Evolutionary conservation across 1,140 invertebrate genomes (phyloP).

Genomic region (Cylas formicarius): DNA sequence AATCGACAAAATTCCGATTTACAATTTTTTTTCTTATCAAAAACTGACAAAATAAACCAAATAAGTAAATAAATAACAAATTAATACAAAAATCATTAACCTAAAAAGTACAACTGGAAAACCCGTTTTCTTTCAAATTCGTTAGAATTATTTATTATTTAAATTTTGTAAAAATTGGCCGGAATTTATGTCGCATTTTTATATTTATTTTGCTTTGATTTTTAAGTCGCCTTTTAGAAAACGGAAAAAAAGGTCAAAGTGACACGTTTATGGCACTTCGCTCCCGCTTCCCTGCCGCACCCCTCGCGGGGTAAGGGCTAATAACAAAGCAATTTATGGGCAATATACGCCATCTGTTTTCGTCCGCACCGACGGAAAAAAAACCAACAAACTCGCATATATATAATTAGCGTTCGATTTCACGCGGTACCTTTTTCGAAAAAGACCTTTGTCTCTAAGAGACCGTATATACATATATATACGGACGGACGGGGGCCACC

Average conservation of each 20-base stretch:
- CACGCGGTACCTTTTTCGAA: slow-evolving; percentile 18
- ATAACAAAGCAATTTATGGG: slow-evolving; percentile 14
- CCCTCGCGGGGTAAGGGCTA: too few relatives aligned
- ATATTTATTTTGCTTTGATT: slow-evolving; percentile 2
- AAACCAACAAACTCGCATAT: slow-evolving; percentile 17
- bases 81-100: too few relatives aligned
- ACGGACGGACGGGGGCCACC: slow-evolving; percentile 17
- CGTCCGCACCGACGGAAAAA: slow-evolving; percentile 10
- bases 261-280: not conserved
- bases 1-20: too few relatives aligned
- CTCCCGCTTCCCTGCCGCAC: too few relatives aligned
- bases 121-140: too few relatives aligned
- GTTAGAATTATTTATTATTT: too few relatives aligned
- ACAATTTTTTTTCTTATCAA: too few relatives aligned
- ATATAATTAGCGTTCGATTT: slow-evolving; percentile 27
- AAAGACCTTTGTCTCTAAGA: slow-evolving; percentile 8
- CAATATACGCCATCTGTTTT: slow-evolving; percentile 18
- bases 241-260: slow-evolving; percentile 17
- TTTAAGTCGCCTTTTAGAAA: slow-evolving; percentile 14
- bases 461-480: slow-evolving; percentile 5
- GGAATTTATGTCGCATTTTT: too few relatives aligned
- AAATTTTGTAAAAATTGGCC: too few relatives aligned
- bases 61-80: too few relatives aligned
- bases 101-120: too few relatives aligned
- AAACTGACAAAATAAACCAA: too few relatives aligned